phyloP scores from a whole-genome alignment of 2,797 vertebrate genomes.

The Chaunax sp. region DNA sequence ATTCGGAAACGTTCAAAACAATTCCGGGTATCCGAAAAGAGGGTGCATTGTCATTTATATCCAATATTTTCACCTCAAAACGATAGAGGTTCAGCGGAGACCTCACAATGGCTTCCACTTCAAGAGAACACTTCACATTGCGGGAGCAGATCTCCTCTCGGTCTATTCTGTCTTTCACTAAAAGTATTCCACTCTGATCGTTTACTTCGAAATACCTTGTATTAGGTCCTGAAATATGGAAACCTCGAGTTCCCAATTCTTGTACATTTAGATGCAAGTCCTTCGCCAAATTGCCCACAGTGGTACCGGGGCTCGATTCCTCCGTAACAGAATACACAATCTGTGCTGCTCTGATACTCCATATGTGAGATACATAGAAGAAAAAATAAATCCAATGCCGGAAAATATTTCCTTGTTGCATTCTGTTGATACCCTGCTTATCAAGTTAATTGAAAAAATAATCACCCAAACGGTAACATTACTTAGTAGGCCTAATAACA shows the following conservation, averaged over 20 bases:
- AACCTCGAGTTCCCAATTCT: conserved; percentile 71
- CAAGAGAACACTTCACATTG: conserved; percentile 85
- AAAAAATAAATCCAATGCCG: conserved; percentile 48
- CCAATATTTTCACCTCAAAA: conserved; percentile 88
- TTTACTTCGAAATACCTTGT: conserved; percentile 87
- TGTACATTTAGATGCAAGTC: conserved; percentile 78
- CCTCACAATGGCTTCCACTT: conserved; percentile 88
- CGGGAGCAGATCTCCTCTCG: conserved; percentile 88
- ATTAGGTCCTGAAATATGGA: conserved; percentile 79
- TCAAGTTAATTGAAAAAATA: background rate
- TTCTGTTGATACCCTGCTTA: conserved; percentile 26
- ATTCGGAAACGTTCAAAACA: conserved; percentile 88
- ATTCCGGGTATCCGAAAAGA: conserved; percentile 83
- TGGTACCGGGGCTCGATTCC: conserved; percentile 75
- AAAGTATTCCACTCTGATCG: conserved; percentile 84
- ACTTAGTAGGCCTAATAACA: background rate
- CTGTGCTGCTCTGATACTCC: conserved; percentile 60
- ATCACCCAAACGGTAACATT: conserved; percentile 21
- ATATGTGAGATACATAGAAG: conserved; percentile 35
- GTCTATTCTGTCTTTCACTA: conserved; percentile 89
- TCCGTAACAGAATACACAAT: conserved; percentile 81
- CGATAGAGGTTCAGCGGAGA: conserved; percentile 89
- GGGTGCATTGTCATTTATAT: conserved; percentile 90
- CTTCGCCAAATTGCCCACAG: conserved; percentile 81
- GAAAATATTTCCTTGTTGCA: conserved; percentile 38